These are phyloP conservation scores for Leucania comma DNA, from an alignment of 2,888 invertebrate genomes.

Conservation along the genomic window DNA sequence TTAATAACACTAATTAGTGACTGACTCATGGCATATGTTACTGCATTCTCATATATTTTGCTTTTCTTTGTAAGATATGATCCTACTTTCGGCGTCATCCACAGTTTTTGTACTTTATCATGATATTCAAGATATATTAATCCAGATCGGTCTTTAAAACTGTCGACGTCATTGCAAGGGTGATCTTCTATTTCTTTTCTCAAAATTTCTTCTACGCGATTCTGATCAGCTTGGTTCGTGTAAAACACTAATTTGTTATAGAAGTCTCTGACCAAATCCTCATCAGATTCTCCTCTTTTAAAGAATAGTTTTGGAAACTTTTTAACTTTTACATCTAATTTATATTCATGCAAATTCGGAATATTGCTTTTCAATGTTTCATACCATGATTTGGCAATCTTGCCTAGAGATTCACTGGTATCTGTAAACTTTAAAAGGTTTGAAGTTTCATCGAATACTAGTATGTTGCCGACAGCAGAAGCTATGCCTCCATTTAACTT, in stretches of 20 bases:
- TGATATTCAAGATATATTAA: slow-evolving; percentile 49
- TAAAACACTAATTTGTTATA: slow-evolving; percentile 50
- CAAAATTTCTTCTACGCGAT: slow-evolving; percentile 31
- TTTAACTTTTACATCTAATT: slow-evolving; percentile 33
- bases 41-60: slow-evolving; percentile 28
- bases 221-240: slow-evolving; percentile 50
- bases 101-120: slow-evolving; percentile 48
- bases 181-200: slow-evolving; percentile 35
- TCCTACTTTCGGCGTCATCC: slow-evolving; percentile 45
- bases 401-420: not conserved
- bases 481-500: slow-evolving; percentile 43
- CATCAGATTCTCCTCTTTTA: slow-evolving; percentile 18
- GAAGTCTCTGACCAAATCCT: slow-evolving; percentile 34
- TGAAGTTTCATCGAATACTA: slow-evolving; percentile 33
- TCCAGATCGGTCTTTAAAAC: slow-evolving; percentile 34
- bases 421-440: slow-evolving; percentile 30
- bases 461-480: slow-evolving; percentile 50
- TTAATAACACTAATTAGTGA: slow-evolving; percentile 25
- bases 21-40: slow-evolving; percentile 30
- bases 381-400: slow-evolving; percentile 8
- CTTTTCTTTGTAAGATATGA: slow-evolving; percentile 40
- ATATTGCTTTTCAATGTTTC: slow-evolving; percentile 12
- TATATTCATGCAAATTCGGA: slow-evolving; percentile 38
- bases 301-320: slow-evolving; percentile 53
- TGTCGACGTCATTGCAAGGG: slow-evolving; percentile 4